phyloP scores from a whole-genome alignment of 2,797 vertebrate species.

The Sardinella longiceps region DNA sequence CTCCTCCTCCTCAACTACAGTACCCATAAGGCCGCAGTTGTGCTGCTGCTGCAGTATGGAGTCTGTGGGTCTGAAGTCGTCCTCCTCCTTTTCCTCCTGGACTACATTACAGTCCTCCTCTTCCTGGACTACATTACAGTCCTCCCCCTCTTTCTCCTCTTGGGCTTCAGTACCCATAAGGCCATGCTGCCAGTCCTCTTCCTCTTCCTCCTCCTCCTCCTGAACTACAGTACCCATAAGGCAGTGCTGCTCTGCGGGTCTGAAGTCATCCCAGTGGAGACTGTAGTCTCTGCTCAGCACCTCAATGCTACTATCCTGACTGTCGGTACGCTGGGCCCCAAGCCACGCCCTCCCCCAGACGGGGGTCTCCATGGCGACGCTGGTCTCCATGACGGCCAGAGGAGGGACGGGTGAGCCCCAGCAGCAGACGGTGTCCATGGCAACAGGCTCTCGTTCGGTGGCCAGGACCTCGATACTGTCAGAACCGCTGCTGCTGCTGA shows the following conservation, averaged over 20 bases:
- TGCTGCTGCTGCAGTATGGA: no score
- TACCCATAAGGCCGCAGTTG: neutral
- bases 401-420: neutral
- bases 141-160: no score
- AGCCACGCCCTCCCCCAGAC: neutral
- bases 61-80: neutral
- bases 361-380: neutral
- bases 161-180: neutral
- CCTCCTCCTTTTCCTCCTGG: no score
- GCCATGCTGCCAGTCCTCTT: neutral
- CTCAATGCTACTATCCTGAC: conserved; percentile 8
- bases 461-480: conserved; percentile 8
- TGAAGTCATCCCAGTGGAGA: neutral
- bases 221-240: neutral
- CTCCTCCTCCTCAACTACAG: neutral
- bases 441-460: neutral
- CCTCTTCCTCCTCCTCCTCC: neutral
- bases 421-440: neutral
- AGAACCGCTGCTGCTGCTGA: neutral
- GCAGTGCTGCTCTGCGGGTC: neutral
- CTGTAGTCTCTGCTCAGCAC: conserved; percentile 1
- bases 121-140: neutral
- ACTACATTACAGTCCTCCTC: neutral
- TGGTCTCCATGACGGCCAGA: neutral
- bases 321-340: neutral